phyloP scores from a whole-genome alignment of 2,888 invertebrate genomes.

The Parelbella ahira region DNA sequence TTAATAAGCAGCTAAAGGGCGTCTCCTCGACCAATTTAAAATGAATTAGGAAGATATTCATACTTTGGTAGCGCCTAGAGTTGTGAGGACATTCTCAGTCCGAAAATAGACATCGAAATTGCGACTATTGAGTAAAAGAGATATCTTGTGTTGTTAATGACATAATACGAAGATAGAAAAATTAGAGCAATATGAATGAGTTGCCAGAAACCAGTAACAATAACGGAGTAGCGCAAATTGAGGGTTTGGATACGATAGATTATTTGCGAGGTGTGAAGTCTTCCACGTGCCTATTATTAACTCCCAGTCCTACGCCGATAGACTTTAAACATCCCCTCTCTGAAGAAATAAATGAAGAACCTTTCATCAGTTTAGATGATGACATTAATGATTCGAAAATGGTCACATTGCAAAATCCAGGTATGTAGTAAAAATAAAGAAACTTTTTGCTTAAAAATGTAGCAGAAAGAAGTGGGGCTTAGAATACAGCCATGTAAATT shows the following conservation, averaged over 20 bases:
- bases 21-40: no score
- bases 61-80: no score
- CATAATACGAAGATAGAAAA: no score
- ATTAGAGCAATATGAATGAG: constrained; percentile 66
- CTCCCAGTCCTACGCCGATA: constrained; percentile 81
- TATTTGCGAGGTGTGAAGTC: constrained; percentile 82
- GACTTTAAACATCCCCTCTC: constrained; percentile 82
- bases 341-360: constrained; percentile 71
- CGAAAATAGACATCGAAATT: no score
- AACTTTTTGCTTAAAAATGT: no score
- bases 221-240: constrained; percentile 46
- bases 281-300: constrained; percentile 83
- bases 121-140: no score
- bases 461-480: no score
- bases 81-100: no score
- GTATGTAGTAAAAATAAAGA: constrained; percentile 34
- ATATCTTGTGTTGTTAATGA: no score
- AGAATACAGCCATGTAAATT: no score
- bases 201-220: constrained; percentile 48
- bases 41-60: no score
- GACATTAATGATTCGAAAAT: constrained; percentile 43
- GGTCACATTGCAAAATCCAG: constrained; percentile 54
- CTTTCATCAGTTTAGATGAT: constrained; percentile 60
- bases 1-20: no score
- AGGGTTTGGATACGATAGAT: constrained; percentile 60